Conservation (phyloP, 2,797 vertebrate genomes). For the Etheostoma nigrum region DNA sequence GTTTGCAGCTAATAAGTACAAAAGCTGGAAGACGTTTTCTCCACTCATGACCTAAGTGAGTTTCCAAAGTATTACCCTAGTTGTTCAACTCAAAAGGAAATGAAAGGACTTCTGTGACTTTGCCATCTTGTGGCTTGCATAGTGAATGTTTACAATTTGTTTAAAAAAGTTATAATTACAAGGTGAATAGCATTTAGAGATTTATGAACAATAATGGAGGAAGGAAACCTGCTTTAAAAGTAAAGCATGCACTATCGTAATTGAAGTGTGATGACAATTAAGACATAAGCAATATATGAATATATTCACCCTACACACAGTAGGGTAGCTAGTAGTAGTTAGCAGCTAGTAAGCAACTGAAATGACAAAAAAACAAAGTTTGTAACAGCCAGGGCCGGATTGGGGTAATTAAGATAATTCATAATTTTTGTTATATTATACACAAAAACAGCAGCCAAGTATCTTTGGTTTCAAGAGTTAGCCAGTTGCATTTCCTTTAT, state of each 20-base stretch:
- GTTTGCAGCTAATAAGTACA: constrained; percentile 4
- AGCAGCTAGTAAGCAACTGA: neutral
- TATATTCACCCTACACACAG: neutral
- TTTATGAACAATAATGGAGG: neutral
- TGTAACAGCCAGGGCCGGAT: neutral
- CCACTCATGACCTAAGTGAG: neutral
- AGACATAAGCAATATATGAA: neutral
- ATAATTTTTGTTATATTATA: neutral
- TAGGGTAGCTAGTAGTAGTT: neutral
- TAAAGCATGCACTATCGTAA: neutral
- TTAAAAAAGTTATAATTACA: too few species aligned
- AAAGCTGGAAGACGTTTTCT: constrained; percentile 4
- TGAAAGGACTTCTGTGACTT: neutral
- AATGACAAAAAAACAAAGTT: too few species aligned
- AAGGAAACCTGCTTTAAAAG: neutral
- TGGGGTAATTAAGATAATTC: too few species aligned
- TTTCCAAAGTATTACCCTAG: neutral
- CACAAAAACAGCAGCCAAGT: neutral
- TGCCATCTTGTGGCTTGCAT: neutral
- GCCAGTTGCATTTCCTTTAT: neutral
- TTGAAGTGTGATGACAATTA: neutral
- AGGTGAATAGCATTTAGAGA: neutral
- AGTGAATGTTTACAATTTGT: neutral
- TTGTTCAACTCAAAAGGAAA: neutral
- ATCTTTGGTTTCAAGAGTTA: neutral